Base-by-base conservation (phyloP, 2,797 vertebrate species). In the Botia almorhae region DNA sequence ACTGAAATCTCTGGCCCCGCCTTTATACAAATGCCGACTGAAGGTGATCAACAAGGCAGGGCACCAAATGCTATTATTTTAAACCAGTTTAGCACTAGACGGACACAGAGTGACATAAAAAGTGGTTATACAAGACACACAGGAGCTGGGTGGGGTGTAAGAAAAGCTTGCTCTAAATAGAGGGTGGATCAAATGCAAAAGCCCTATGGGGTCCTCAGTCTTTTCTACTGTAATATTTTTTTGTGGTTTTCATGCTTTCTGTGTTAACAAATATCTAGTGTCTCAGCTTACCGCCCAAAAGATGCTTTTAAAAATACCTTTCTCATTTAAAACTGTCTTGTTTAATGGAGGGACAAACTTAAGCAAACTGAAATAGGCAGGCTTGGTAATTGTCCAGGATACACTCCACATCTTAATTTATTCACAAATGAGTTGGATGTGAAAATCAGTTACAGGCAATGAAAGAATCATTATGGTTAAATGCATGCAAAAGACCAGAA, bases 31-130 rank as follows among this genome's bases (percentile, higher is more conserved):
- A 56, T 11, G 53, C 7, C 7, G 1, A 4, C 50, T n/a, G 2
- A 10, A 43, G n/a, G 17, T 26, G 43, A 77, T 33, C 33, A 21
- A 17, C 46, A 26, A 53, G 55, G 68, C 67, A 80, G 21, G 51
- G 48, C 23, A 64, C 21, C 39, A 19, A 58, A 43, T 50, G 19
- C 12, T 61, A 7, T 7, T 36, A 50, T 51, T 69, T 19, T 11
- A 82, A 83, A 84, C 65, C 80, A 80, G 82, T 82, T 74, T 75
- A 61, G 46, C 53, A 68, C 12, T 46, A 61, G 21, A 83, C 17
- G 17, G 16, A 13, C 53, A 74, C 46, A 69, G 4, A 71, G 29
- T 36, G 16, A 71, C n/a, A 77, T n/a, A 71, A 21, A 36, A n/a
- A 48, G 50, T 56, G 74, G 80, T 78, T 86, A 63, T 72, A 65